Evolutionary conservation across 2,797 vertebrate species (phyloP).

Genomic region (Mustela erminea): DNA sequence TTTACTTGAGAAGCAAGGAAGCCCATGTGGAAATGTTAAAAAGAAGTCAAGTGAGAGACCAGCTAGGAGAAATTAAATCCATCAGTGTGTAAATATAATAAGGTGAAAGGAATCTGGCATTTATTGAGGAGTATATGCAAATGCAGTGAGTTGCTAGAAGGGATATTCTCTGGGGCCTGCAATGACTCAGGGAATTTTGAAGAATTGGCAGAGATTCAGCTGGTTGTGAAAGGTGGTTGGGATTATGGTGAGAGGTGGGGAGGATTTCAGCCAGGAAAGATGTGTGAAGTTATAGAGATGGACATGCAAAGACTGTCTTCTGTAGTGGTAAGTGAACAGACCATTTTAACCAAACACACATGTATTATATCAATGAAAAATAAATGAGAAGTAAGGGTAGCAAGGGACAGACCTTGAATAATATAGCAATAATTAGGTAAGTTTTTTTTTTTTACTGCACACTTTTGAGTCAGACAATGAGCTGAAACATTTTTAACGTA

Average conservation of each 20-base stretch:
- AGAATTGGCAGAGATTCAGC: not conserved
- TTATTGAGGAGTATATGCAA: slow-evolving; percentile 1
- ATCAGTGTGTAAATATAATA: slow-evolving; percentile 65
- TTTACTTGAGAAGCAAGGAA: slow-evolving; percentile 73
- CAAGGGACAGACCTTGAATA: not conserved
- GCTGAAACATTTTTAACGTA: not conserved
- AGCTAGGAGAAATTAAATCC: slow-evolving; percentile 72
- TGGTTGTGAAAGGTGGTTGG: not conserved
- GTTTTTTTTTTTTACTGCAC: not conserved
- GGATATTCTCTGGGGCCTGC: slow-evolving; percentile 5
- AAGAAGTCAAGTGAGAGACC: slow-evolving; percentile 73
- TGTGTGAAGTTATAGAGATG: not conserved
- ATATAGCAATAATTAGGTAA: not conserved
- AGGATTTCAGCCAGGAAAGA: not conserved
- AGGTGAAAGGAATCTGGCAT: slow-evolving; percentile 52
- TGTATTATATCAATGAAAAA: not conserved
- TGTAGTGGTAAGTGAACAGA: not conserved
- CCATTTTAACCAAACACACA: not conserved
- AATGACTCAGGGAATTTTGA: not conserved
- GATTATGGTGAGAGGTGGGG: not conserved
- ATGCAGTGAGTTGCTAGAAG: slow-evolving; percentile 20
- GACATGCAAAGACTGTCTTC: not conserved
- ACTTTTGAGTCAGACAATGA: not conserved
- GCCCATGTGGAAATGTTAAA: slow-evolving; percentile 62
- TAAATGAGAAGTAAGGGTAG: not conserved